These are phyloP conservation scores for Heliconius congener DNA, from an alignment of 1,140 invertebrate genomes.

Conservation along the genomic window DNA sequence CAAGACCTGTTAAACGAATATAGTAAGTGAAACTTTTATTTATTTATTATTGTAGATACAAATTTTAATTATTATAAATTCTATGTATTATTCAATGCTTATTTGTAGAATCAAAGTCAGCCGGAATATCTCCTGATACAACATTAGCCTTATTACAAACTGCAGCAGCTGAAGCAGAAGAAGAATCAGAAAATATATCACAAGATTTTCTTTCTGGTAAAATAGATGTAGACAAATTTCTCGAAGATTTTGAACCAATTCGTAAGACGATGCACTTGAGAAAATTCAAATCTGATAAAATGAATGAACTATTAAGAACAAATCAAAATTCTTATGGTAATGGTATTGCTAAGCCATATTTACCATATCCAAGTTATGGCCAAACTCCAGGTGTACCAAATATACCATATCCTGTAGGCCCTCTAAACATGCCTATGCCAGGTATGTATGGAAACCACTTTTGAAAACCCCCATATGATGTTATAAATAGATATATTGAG, in stretches of 20 bases:
- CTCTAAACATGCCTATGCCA: conserved; percentile 84
- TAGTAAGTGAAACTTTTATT: conserved; percentile 78
- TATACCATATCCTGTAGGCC: conserved; percentile 82
- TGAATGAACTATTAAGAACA: conserved; percentile 87
- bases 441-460: conserved; percentile 78
- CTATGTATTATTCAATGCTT: background rate
- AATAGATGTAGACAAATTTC: conserved; percentile 88
- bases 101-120: conserved; percentile 84
- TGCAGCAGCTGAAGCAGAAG: conserved; percentile 92
- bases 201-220: conserved; percentile 89
- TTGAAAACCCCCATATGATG: conserved; percentile 41
- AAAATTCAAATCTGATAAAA: conserved; percentile 93
- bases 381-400: conserved; percentile 55
- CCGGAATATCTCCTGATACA: conserved; percentile 88
- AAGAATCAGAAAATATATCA: conserved; percentile 90
- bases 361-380: conserved; percentile 75
- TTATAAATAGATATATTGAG: background rate
- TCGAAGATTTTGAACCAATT: conserved; percentile 88
- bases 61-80: background rate
- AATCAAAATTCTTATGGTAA: conserved; percentile 65
- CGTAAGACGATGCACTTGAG: conserved; percentile 90
- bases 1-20: conserved; percentile 86
- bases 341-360: conserved; percentile 63
- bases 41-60: background rate
- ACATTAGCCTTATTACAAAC: conserved; percentile 92